Evolutionary conservation across 2,888 invertebrate species (phyloP).

Genomic region (Sturmia bella): DNA sequence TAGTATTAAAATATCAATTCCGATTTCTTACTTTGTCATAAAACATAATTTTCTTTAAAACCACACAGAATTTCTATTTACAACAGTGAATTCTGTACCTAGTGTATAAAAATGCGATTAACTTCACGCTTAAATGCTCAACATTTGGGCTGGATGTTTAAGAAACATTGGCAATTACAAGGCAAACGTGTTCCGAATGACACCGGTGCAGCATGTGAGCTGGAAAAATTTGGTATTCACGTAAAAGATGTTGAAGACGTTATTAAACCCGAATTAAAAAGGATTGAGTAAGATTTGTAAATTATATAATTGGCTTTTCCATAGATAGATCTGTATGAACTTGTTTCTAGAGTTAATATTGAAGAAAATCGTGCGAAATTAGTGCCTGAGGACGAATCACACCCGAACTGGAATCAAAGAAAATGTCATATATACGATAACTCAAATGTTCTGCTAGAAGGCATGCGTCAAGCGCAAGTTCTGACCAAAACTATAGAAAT

Average conservation of each 20-base stretch:
- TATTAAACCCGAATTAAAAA: slow-evolving; percentile 81
- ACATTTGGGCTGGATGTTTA: slow-evolving; percentile 88
- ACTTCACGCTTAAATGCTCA: slow-evolving; percentile 85
- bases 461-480: slow-evolving; percentile 89
- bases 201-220: slow-evolving; percentile 83
- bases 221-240: slow-evolving; percentile 84
- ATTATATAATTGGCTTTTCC: no score
- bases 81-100: no score
- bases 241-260: slow-evolving; percentile 86
- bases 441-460: slow-evolving; percentile 87
- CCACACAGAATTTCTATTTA: no score
- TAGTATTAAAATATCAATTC: no score
- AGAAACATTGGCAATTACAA: slow-evolving; percentile 87
- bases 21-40: no score
- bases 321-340: neutral
- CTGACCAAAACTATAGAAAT: slow-evolving; percentile 89
- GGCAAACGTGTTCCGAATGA: slow-evolving; percentile 84
- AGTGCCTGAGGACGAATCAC: slow-evolving; percentile 83
- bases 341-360: slow-evolving; percentile 66
- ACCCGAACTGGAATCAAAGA: slow-evolving; percentile 86
- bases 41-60: no score
- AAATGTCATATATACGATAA: slow-evolving; percentile 85
- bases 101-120: slow-evolving; percentile 85
- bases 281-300: slow-evolving; percentile 56
- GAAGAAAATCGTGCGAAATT: slow-evolving; percentile 70